Evolutionary conservation across 2,113 vertebrate species (phyloP).

Genomic region (Bucco capensis): DNA sequence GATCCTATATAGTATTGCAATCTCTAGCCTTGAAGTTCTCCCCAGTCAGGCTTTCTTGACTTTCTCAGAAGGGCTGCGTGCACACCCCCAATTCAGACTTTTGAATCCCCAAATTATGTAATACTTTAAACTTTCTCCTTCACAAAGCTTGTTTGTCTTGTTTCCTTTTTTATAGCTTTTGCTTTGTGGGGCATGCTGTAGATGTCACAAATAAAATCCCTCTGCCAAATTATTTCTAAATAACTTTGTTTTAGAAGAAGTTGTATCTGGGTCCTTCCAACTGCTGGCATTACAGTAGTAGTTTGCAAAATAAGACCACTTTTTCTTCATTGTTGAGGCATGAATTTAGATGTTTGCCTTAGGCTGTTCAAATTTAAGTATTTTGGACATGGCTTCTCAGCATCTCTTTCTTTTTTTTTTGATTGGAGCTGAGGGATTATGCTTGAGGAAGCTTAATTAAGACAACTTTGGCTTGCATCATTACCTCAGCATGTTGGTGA

Average conservation of each 20-base stretch:
- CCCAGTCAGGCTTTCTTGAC: not conserved
- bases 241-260: not conserved
- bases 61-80: not conserved
- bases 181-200: not conserved
- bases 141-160: not conserved
- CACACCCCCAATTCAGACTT: not conserved
- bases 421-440: slow-evolving; percentile 57
- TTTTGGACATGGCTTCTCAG: slow-evolving; percentile 27
- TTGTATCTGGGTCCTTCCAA: not conserved
- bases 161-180: not conserved
- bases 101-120: not conserved
- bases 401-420: slow-evolving; percentile 49
- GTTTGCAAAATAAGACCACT: not conserved
- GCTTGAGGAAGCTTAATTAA: slow-evolving; percentile 38
- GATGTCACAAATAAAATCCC: not conserved
- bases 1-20: fast-evolving
- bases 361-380: slow-evolving; percentile 41
- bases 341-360: slow-evolving; percentile 21
- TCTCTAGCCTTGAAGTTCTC: not conserved
- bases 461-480: slow-evolving; percentile 48
- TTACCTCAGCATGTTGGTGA: slow-evolving; percentile 52
- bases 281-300: not conserved
- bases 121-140: not conserved
- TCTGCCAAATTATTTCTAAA: not conserved
- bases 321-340: slow-evolving; percentile 26